A percentile compares a stretch with the other conserved stretches of the same genome.
phyloP scores from a whole-genome alignment of 2,888 invertebrate species.

The Pachycephus smyrnensis region DNA sequence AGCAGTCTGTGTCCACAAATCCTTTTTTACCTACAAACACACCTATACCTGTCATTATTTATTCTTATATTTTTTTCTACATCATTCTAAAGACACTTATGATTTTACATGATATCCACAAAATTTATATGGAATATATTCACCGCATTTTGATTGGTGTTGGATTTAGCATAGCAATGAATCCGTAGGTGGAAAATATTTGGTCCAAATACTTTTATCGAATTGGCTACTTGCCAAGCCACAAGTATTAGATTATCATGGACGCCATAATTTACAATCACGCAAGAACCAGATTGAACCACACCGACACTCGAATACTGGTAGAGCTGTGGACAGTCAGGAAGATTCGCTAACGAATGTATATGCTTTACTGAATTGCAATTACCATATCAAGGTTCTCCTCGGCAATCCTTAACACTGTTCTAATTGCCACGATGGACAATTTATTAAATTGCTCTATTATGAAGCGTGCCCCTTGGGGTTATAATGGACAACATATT shows the following conservation, averaged over 20 bases:
- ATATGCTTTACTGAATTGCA: slow-evolving; percentile 39
- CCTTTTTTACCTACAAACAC: background rate
- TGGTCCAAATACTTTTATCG: background rate
- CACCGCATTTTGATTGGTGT: background rate
- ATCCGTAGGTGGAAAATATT: background rate
- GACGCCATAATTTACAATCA: slow-evolving; percentile 41
- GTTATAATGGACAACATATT: background rate
- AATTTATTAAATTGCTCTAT: slow-evolving; percentile 59
- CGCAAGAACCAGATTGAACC: slow-evolving; percentile 23
- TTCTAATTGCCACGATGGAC: slow-evolving; percentile 48
- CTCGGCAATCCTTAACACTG: slow-evolving; percentile 44
- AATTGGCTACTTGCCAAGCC: background rate
- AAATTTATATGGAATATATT: background rate
- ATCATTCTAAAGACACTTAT: background rate
- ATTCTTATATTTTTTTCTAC: background rate
- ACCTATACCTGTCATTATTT: background rate
- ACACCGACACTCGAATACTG: background rate
- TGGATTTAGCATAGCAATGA: background rate
- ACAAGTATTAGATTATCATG: background rate
- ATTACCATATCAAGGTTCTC: slow-evolving; percentile 50
- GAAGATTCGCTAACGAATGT: slow-evolving; percentile 37
- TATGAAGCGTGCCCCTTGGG: slow-evolving; percentile 28
- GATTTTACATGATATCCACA: background rate
- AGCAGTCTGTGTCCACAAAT: background rate
- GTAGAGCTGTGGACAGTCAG: background rate